These are phyloP conservation scores for Oncorhynchus clarkii DNA, from an alignment of 2,113 vertebrate species.

Conservation along the genomic window DNA sequence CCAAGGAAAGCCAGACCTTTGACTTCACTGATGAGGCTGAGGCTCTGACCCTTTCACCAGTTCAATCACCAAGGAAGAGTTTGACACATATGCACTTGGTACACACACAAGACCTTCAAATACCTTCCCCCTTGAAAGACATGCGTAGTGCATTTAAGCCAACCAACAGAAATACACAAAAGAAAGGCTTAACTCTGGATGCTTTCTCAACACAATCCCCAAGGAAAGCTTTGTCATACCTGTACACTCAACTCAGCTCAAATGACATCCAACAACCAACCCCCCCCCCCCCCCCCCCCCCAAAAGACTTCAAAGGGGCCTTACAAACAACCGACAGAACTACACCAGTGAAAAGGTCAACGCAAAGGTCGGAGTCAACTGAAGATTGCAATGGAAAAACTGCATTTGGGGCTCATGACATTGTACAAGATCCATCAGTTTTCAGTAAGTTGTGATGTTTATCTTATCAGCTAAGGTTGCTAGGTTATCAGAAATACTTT, in stretches of 20 bases:
- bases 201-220: slow-evolving; percentile 41
- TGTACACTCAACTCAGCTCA: not conserved
- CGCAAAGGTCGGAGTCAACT: not conserved
- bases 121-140: too few relatives aligned
- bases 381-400: not conserved
- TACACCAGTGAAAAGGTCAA: slow-evolving; percentile 2
- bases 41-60: slow-evolving; percentile 52
- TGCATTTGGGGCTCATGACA: not conserved
- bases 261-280: not conserved
- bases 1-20: not conserved
- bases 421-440: not conserved
- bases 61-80: too few relatives aligned
- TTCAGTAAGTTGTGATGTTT: not conserved
- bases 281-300: not conserved
- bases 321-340: slow-evolving; percentile 4
- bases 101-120: too few relatives aligned
- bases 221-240: slow-evolving; percentile 19
- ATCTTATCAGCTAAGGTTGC: not conserved
- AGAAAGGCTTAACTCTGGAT: too few relatives aligned
- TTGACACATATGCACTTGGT: too few relatives aligned
- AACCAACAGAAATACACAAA: too few relatives aligned
- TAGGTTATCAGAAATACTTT: not conserved
- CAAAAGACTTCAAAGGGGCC: not conserved
- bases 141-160: too few relatives aligned
- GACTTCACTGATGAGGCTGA: slow-evolving; percentile 31